Conservation (phyloP, 1,140 invertebrate genomes). For the Atta cephalotes region DNA sequence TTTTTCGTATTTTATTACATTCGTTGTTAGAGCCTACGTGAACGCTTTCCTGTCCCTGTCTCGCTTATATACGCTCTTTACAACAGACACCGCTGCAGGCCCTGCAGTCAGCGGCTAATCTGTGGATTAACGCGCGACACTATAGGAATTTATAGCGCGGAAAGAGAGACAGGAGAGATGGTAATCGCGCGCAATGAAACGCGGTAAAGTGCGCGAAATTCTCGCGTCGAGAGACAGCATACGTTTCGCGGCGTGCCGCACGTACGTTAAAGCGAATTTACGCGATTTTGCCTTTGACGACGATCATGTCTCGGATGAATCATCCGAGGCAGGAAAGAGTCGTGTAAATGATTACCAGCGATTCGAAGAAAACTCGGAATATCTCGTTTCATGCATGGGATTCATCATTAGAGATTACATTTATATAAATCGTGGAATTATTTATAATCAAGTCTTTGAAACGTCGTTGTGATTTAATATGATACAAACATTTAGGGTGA, state of each 20-base stretch:
- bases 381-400: neutral
- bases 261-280: constrained; percentile 45
- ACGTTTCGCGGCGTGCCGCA: constrained; percentile 25
- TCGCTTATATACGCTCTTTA: constrained; percentile 29
- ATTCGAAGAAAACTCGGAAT: neutral
- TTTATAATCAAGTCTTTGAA: neutral
- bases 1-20: constrained; percentile 47
- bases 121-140: constrained; percentile 75
- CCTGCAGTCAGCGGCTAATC: constrained; percentile 70
- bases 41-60: constrained; percentile 12
- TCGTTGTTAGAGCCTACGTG: constrained; percentile 27
- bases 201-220: constrained; percentile 71
- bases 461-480: neutral
- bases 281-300: constrained; percentile 42
- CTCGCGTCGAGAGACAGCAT: constrained; percentile 45
- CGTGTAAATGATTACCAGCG: neutral
- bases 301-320: constrained; percentile 32
- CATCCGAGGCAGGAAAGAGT: constrained; percentile 9
- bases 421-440: neutral
- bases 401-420: neutral
- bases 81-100: constrained; percentile 24
- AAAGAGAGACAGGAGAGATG: constrained; percentile 73
- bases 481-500: no score
- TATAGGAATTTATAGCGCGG: constrained; percentile 74
- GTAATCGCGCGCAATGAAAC: constrained; percentile 72